Base-by-base conservation (phyloP, 1,140 invertebrate species). In the Protaetia brevitarsis region DNA sequence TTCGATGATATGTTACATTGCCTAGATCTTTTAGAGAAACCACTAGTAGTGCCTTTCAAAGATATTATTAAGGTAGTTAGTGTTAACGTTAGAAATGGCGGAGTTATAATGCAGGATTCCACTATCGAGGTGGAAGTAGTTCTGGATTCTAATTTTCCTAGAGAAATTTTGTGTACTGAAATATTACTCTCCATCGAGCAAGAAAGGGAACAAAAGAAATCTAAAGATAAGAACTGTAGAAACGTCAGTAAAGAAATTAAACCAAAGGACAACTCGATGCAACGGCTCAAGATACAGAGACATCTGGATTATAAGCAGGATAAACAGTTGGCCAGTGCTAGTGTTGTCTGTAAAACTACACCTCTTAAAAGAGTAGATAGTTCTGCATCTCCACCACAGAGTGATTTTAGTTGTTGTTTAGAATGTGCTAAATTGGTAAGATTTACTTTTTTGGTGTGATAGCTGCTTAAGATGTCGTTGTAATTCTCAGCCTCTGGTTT, bases 301-400 rank as follows among this genome's bases (percentile, higher is more conserved):
- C 86, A 88, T 73, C 78, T 92, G 27, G 88, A 92, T 71, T 89
- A 88, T 69, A 90, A 92, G 75, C 87, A 94, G 74, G 91, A 94
- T 74, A 90, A 88, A 72, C 88, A 86, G 63, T 76, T 92, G 3
- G 85, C 84, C 64, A 85, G 85, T 64, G 88, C 87, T 0, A 85
- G 83, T 41, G 84, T 88, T 19, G 86, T 83, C 26, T 88, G 83
- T 72, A 83, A 79, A 73, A 85, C 82, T 76, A 79, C 19, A 37
- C 81, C 57, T 74, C 76, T 71, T 74, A 79, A 69, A 79, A 78
- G 72, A 73, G 80, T 75, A 11, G 74, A 78, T 58, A 78, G 77
- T 66, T 56, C 59, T 16, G 66, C 67, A 5, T 79, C 1, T 72
- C 79, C 1, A 72, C 77, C 5, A 77, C 81, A 27, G 66, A 81